Conservation (phyloP, 2,113 vertebrate genomes). For the Ctenomys sociabilis region DNA sequence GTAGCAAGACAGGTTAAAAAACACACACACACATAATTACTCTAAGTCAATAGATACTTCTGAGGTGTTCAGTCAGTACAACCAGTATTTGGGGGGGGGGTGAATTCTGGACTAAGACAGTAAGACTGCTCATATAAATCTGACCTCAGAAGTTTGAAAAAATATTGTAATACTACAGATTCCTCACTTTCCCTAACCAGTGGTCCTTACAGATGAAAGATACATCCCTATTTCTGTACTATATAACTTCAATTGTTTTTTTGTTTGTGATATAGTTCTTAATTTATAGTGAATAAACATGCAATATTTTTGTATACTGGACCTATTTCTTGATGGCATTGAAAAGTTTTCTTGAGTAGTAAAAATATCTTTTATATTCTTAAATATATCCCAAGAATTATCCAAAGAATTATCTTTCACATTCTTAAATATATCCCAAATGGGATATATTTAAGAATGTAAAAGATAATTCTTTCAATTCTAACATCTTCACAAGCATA, state of each 20-base stretch:
- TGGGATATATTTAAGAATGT: slow-evolving; percentile 44
- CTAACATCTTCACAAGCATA: slow-evolving; percentile 41
- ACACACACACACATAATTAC: background rate
- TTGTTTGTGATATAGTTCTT: background rate
- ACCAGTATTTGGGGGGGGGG: too few relatives aligned
- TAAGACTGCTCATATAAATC: background rate
- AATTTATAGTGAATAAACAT: background rate
- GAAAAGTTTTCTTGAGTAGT: too few relatives aligned
- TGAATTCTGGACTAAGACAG: background rate
- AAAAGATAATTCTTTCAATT: slow-evolving; percentile 18
- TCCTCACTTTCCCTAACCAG: background rate
- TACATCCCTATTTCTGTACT: background rate
- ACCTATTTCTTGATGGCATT: too few relatives aligned
- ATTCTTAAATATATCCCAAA: too few relatives aligned
- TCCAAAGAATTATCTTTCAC: too few relatives aligned
- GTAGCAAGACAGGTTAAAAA: slow-evolving; percentile 62
- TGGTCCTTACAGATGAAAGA: background rate
- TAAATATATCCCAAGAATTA: too few relatives aligned
- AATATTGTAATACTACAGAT: background rate
- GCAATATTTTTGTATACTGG: background rate
- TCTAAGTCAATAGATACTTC: slow-evolving; percentile 47
- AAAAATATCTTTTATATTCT: too few relatives aligned
- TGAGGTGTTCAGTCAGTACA: background rate
- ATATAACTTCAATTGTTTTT: background rate
- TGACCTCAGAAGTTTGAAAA: background rate